Conservation (phyloP, 1,140 invertebrate genomes). For the Liolophura sinensis region DNA sequence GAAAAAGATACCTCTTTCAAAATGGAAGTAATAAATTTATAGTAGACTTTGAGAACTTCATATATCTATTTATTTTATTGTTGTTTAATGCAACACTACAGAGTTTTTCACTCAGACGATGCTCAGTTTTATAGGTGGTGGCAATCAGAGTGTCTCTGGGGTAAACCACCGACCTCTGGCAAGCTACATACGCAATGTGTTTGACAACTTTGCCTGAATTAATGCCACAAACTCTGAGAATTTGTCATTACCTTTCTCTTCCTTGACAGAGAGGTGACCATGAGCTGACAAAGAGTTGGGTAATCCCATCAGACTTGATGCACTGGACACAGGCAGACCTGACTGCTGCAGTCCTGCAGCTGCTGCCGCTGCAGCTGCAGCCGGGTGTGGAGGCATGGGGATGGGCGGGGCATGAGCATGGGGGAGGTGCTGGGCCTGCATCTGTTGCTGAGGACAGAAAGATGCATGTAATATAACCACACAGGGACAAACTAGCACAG, state of each 20-base stretch:
- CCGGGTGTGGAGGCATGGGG: constrained; percentile 73
- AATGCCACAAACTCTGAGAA: too few relatives aligned
- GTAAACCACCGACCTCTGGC: too few relatives aligned
- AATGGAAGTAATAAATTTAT: too few relatives aligned
- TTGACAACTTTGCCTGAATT: background rate
- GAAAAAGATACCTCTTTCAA: too few relatives aligned
- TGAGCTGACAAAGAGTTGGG: constrained; percentile 32
- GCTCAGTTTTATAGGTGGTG: background rate
- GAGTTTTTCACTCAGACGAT: background rate
- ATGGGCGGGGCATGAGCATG: constrained; percentile 75
- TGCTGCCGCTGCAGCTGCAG: too few relatives aligned
- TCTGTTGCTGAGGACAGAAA: constrained; percentile 70
- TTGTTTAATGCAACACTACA: background rate
- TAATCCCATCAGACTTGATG: constrained; percentile 54
- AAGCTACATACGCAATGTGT: too few relatives aligned
- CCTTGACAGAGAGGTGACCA: constrained; percentile 31
- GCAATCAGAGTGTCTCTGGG: too few relatives aligned
- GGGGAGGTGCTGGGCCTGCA: constrained; percentile 85
- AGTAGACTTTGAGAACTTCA: too few relatives aligned
- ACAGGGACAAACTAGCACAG: background rate
- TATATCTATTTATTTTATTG: too few relatives aligned
- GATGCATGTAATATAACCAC: background rate
- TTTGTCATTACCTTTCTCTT: constrained; percentile 45
- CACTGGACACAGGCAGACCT: constrained; percentile 43
- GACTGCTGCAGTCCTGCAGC: constrained; percentile 49